phyloP scores from a whole-genome alignment of 1,140 invertebrate species.

The Leguminivora glycinivorella region DNA sequence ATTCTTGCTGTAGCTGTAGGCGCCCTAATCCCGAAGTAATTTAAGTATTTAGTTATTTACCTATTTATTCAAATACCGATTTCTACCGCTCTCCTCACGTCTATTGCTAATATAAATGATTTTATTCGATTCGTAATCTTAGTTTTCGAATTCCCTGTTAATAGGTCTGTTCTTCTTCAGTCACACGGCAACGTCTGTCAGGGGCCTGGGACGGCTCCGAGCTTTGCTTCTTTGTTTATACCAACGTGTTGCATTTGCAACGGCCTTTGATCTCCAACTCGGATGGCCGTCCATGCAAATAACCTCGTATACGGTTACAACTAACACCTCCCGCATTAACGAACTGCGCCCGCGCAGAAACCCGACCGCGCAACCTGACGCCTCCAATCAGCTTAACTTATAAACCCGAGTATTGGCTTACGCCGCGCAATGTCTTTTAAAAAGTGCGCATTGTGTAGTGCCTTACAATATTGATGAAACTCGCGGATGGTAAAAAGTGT shows the following conservation, averaged over 20 bases:
- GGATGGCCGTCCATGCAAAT: slow-evolving; percentile 20
- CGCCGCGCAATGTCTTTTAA: slow-evolving; percentile 21
- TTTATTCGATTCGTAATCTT: background rate
- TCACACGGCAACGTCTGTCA: background rate
- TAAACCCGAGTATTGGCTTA: slow-evolving; percentile 45
- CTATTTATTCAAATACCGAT: too few relatives aligned
- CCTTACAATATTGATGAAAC: slow-evolving; percentile 13
- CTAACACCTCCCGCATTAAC: slow-evolving; percentile 24
- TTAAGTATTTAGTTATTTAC: too few relatives aligned
- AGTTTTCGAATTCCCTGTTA: background rate
- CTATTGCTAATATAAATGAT: background rate
- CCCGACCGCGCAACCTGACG: slow-evolving; percentile 20
- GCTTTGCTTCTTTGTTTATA: background rate
- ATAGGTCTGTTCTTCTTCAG: slow-evolving; percentile 1
- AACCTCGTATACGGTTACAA: slow-evolving; percentile 10
- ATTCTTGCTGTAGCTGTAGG: too few relatives aligned
- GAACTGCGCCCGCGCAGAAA: slow-evolving; percentile 23
- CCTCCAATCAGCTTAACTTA: slow-evolving; percentile 41
- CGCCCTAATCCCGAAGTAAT: too few relatives aligned
- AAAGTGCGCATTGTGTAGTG: slow-evolving; percentile 41
- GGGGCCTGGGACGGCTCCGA: background rate
- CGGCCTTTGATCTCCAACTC: slow-evolving; percentile 10
- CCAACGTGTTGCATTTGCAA: background rate
- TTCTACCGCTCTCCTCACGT: background rate
- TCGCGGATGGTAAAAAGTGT: slow-evolving; percentile 36